A percentile compares a stretch with the other conserved stretches of the same genome.
Conservation (phyloP, 1,140 invertebrate species). For the Himalopsyche phryganea region DNA sequence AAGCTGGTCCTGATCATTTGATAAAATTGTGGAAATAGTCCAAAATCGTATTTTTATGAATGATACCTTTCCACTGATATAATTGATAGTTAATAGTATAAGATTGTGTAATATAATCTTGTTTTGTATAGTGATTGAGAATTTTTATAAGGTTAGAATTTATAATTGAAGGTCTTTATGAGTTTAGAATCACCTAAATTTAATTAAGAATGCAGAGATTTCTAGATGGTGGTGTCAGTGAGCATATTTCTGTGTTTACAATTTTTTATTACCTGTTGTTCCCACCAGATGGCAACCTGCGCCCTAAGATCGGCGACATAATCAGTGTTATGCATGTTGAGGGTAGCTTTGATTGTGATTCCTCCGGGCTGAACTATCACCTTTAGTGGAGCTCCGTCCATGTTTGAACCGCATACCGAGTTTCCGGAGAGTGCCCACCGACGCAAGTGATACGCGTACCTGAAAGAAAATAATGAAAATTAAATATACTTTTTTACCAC, state of each 20-base stretch:
- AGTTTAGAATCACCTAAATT: too few relatives aligned
- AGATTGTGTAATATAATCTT: too few relatives aligned
- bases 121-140: too few relatives aligned
- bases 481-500: background rate
- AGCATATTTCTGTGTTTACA: background rate
- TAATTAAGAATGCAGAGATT: too few relatives aligned
- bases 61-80: too few relatives aligned
- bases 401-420: conserved; percentile 37
- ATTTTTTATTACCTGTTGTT: conserved; percentile 47
- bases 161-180: too few relatives aligned
- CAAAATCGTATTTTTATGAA: too few relatives aligned
- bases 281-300: conserved; percentile 92
- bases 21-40: too few relatives aligned
- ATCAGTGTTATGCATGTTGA: conserved; percentile 76
- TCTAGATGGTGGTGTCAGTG: background rate
- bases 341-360: conserved; percentile 70
- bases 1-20: too few relatives aligned
- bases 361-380: conserved; percentile 84
- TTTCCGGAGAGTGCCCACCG: conserved; percentile 80
- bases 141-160: too few relatives aligned
- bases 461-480: conserved; percentile 35
- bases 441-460: conserved; percentile 81
- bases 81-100: too few relatives aligned
- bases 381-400: conserved; percentile 55
- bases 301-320: conserved; percentile 86